Conservation (phyloP, 2,797 vertebrate species). For the Falco berigora region DNA sequence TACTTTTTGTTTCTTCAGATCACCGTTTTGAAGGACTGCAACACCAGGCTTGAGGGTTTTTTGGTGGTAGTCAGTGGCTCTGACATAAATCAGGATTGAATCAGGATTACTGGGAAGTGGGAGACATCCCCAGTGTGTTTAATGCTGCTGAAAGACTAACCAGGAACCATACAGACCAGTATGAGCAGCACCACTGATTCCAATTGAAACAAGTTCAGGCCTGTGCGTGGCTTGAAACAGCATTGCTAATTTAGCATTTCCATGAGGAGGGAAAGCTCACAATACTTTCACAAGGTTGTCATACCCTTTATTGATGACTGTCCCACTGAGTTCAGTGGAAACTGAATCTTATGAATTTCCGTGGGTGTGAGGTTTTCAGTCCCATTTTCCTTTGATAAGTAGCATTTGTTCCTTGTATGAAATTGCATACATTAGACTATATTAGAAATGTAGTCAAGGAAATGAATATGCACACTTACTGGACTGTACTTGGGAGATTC, state of each 20-base stretch:
- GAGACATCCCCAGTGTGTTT: neutral
- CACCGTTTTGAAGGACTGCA: neutral
- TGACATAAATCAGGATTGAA: neutral
- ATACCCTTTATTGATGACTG: neutral
- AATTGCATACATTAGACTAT: neutral
- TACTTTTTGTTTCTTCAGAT: neutral
- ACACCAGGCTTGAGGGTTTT: neutral
- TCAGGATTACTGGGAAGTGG: neutral
- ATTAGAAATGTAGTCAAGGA: neutral
- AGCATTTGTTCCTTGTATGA: neutral
- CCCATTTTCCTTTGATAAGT: neutral
- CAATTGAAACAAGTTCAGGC: neutral
- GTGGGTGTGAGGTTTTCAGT: neutral
- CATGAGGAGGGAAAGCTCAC: neutral
- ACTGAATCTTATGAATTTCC: neutral
- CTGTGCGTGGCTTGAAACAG: neutral
- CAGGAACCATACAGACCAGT: neutral
- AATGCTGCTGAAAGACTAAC: neutral
- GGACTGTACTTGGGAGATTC: neutral
- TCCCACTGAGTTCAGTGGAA: neutral
- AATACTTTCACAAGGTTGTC: neutral
- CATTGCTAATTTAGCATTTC: neutral
- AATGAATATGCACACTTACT: neutral
- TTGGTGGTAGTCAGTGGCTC: neutral
- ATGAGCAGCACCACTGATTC: neutral